Evolutionary conservation across 2,888 invertebrate species (phyloP), one percentile per base, ranked within the genome.

Genomic region (Choristoneura rosaceana): DNA sequence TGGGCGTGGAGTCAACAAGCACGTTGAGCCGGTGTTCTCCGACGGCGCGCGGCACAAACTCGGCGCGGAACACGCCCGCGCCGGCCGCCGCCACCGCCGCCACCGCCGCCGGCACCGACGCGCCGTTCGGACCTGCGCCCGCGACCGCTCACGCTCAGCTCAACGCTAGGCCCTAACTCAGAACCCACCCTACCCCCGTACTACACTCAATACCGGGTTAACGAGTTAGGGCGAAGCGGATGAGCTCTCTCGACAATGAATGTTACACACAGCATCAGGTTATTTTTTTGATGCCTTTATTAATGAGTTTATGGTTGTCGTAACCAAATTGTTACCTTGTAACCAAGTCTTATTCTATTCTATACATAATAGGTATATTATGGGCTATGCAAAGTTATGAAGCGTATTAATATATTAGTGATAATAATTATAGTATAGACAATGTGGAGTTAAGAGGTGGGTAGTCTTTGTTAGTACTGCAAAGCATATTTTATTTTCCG

Each of bases 11-110:
- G 86, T 96, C 97, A 75, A 98, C 97, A 74, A 96, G 96, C 75
- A 99, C 98, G 81, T 97, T 97, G 76, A 99, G 97, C 75, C 97
- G 96, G 90, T 99, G 98, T 84, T 98, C 98, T 61, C 99, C 99
- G 74, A 99, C 98, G 64, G 97, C 96, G 79, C 97, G 95, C 12
- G 99, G 99, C 75, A 97, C 97, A 90, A 99, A 99, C 89, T 99
- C 98, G 3, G 99, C 98, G 76, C 96, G 96, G 93, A 98, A 98
- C 76, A 96, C 96, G 64, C 96, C 97, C 76, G 97, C 95, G 77
- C 97, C 97, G 74, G 97, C 43, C 43, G 43, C 10, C 12, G 43
- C 43, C 43, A 43, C 96, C 84, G 98, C 96, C 84, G 97, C 96
- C 77, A 98, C 97, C 89, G 98, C 97, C 78, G 98, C 98, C 74